Percentiles rank a stretch among this genome's conserved stretches.
phyloP scores from a whole-genome alignment of 2,797 vertebrate genomes.

The Spondyliosoma cantharus region DNA sequence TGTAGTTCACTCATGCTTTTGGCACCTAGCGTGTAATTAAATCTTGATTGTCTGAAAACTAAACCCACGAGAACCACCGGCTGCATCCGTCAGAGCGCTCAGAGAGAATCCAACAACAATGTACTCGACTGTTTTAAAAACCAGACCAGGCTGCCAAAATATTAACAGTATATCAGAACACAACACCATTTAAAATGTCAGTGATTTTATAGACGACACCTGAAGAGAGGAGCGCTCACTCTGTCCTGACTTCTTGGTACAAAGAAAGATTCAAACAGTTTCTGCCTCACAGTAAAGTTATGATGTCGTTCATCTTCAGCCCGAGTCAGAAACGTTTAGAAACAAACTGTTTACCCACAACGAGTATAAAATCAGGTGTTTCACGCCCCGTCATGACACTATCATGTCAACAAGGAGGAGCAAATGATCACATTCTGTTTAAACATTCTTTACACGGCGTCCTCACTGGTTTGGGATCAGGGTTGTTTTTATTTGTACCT shows the following conservation, averaged over 20 bases:
- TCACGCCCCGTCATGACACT: too few relatives aligned
- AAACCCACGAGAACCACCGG: slow-evolving; percentile 36
- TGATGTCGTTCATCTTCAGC: too few relatives aligned
- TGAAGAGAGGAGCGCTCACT: neutral
- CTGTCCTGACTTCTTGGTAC: slow-evolving; percentile 6
- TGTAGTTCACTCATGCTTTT: slow-evolving; percentile 53
- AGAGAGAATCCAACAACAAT: slow-evolving; percentile 27
- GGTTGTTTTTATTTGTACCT: slow-evolving; percentile 83
- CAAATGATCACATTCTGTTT: too few relatives aligned
- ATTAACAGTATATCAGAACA: slow-evolving; percentile 3
- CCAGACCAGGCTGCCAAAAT: slow-evolving; percentile 32
- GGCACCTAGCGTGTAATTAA: slow-evolving; percentile 53
- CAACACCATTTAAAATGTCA: slow-evolving; percentile 6
- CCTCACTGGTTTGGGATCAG: too few relatives aligned
- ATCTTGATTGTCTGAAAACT: slow-evolving; percentile 51
- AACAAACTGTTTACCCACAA: too few relatives aligned
- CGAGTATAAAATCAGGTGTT: too few relatives aligned
- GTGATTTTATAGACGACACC: neutral
- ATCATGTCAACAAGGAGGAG: too few relatives aligned
- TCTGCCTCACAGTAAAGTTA: neutral
- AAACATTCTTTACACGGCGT: too few relatives aligned
- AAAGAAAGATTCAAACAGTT: neutral
- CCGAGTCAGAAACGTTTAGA: too few relatives aligned
- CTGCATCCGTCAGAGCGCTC: slow-evolving; percentile 12
- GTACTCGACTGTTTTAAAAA: neutral